A percentile compares a stretch with the other conserved stretches of the same genome.
Conservation (phyloP, 2,113 vertebrate species). For the Pao palembangensis region DNA sequence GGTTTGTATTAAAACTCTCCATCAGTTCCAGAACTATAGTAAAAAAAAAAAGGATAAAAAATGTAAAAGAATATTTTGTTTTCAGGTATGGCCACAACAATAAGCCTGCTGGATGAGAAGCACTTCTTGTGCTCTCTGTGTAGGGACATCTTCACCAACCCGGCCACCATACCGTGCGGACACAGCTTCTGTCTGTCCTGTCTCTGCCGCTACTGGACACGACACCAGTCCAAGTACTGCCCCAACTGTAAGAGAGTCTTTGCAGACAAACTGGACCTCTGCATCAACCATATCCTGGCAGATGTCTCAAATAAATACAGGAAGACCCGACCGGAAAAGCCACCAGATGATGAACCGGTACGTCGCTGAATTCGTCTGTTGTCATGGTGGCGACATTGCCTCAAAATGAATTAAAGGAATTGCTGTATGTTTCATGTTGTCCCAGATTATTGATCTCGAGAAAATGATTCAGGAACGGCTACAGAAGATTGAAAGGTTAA, state of each 20-base stretch:
- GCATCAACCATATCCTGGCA: constrained; percentile 69
- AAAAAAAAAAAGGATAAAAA: background rate
- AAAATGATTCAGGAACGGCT: constrained; percentile 71
- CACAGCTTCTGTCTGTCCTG: constrained; percentile 77
- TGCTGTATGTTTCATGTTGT: constrained; percentile 3
- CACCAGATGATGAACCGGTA: constrained; percentile 56
- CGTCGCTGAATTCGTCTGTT: background rate
- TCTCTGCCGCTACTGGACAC: constrained; percentile 65
- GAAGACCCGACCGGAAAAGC: constrained; percentile 48
- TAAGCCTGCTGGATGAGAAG: constrained; percentile 66
- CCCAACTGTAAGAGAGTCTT: constrained; percentile 69
- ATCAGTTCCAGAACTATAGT: too few species aligned
- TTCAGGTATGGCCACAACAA: constrained; percentile 66
- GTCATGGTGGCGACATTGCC: background rate
- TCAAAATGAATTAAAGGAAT: background rate
- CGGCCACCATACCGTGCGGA: constrained; percentile 72
- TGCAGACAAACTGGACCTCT: constrained; percentile 60
- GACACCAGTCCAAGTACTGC: constrained; percentile 64
- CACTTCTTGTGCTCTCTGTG: constrained; percentile 74
- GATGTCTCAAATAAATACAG: constrained; percentile 71
- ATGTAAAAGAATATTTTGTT: background rate
- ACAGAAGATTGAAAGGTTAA: constrained; percentile 70
- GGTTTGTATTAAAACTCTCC: too few species aligned
- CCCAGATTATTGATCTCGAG: constrained; percentile 56
- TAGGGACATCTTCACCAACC: constrained; percentile 69